phyloP scores from a whole-genome alignment of 2,888 invertebrate species.

The Polydrusus tereticollis region DNA sequence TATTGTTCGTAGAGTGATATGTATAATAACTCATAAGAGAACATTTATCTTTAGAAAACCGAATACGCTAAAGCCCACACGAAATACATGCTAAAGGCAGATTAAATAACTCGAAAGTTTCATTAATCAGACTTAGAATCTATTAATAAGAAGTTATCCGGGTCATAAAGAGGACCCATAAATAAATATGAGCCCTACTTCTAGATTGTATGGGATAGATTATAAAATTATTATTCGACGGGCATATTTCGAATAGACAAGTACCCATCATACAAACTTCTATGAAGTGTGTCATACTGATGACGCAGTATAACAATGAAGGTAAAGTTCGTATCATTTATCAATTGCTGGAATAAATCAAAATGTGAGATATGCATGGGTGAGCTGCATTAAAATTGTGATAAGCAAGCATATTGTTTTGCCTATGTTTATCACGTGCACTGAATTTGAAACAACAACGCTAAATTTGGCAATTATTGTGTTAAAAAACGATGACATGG shows the following conservation, averaged over 20 bases:
- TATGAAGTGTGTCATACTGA: too few relatives aligned
- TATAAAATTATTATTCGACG: conserved; percentile 15
- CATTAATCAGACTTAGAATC: conserved; percentile 22
- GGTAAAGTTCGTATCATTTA: too few relatives aligned
- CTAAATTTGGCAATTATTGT: too few relatives aligned
- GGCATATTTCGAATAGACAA: conserved; percentile 11
- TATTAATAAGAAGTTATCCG: conserved; percentile 27
- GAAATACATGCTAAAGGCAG: conserved; percentile 6
- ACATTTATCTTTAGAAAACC: conserved; percentile 1
- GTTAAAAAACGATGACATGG: too few relatives aligned
- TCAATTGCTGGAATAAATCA: too few relatives aligned
- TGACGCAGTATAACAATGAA: too few relatives aligned
- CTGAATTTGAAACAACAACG: too few relatives aligned
- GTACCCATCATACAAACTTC: too few relatives aligned
- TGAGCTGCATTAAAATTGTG: too few relatives aligned
- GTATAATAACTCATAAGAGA: conserved; percentile 1
- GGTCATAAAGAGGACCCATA: conserved; percentile 10
- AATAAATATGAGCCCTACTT: conserved; percentile 22
- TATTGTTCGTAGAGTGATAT: not conserved
- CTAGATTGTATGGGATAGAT: conserved; percentile 9
- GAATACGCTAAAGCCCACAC: not conserved
- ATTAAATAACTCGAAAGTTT: conserved; percentile 1
- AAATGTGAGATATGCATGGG: too few relatives aligned
- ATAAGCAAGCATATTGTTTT: too few relatives aligned
- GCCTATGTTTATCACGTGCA: too few relatives aligned